Conservation (phyloP, 2,888 invertebrate species). For the Caenorhabditis angaria region DNA sequence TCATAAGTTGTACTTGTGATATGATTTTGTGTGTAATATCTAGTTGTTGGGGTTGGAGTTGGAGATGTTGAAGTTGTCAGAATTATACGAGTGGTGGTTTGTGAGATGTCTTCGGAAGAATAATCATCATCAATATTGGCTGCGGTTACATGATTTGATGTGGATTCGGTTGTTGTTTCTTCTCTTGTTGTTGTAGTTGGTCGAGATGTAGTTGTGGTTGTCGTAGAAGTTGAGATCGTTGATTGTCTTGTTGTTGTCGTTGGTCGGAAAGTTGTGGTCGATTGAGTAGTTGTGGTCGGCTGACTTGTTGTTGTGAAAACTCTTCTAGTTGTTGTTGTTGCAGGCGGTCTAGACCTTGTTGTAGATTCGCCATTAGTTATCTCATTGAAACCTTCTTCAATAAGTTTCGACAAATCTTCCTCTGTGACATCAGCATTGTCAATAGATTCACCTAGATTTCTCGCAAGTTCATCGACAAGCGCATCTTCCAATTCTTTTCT, state of each 20-base stretch:
- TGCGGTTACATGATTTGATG: background rate
- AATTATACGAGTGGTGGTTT: conserved; percentile 7
- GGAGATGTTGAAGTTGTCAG: background rate
- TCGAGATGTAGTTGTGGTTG: conserved; percentile 9
- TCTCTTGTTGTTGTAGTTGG: conserved; percentile 19
- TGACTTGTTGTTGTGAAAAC: conserved; percentile 6
- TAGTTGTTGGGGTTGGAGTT: conserved; percentile 5
- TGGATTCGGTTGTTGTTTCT: background rate
- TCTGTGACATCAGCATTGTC: conserved; percentile 45
- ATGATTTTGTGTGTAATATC: conserved; percentile 4
- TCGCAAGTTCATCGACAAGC: conserved; percentile 51
- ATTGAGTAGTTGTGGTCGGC: conserved; percentile 7
- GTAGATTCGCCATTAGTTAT: conserved; percentile 13
- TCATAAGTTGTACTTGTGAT: conserved; percentile 5
- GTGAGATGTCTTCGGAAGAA: background rate
- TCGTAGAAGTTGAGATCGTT: conserved; percentile 12
- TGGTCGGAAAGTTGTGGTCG: conserved; percentile 13
- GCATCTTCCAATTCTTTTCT: conserved; percentile 53
- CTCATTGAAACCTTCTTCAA: conserved; percentile 48
- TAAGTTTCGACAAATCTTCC: conserved; percentile 41
- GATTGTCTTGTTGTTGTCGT: conserved; percentile 21
- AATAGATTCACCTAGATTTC: conserved; percentile 50
- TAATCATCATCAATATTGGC: background rate
- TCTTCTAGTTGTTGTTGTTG: background rate
- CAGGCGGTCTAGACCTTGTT: conserved; percentile 13